A percentile compares a stretch with the other conserved stretches of the same genome.
phyloP scores from a whole-genome alignment of 2,113 vertebrate genomes.

The Microcebus griseorufus region DNA sequence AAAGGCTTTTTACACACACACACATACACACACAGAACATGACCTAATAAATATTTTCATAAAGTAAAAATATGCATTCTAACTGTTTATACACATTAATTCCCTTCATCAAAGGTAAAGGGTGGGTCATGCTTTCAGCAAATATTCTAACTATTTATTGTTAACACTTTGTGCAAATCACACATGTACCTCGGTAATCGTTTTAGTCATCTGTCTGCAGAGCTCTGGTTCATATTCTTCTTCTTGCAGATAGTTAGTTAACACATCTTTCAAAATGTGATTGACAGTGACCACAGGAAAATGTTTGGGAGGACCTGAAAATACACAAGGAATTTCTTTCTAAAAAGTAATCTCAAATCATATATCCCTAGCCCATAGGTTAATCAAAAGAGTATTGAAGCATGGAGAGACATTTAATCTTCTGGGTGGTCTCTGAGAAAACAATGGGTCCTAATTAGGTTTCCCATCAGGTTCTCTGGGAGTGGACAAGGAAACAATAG shows the following conservation, averaged over 20 bases:
- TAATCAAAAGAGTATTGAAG: background rate
- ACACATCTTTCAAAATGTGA: conserved; percentile 91
- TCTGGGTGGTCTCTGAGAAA: background rate
- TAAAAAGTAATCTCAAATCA: conserved; percentile 1
- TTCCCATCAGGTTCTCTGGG: background rate
- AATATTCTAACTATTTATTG: background rate
- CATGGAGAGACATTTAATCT: background rate
- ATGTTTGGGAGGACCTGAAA: conserved; percentile 84
- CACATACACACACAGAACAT: background rate
- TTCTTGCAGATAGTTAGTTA: conserved; percentile 88
- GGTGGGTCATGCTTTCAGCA: background rate
- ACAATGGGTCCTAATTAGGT: background rate
- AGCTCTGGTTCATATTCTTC: conserved; percentile 89
- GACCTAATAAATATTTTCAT: background rate
- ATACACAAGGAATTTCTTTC: conserved; percentile 13
- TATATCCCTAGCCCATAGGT: background rate
- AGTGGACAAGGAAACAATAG: background rate
- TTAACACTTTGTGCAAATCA: background rate
- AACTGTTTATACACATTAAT: background rate
- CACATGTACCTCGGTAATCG: conserved; percentile 89
- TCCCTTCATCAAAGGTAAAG: background rate
- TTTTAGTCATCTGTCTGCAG: conserved; percentile 91
- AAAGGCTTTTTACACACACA: background rate
- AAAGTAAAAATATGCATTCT: conserved; percentile 27
- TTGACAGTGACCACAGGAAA: conserved; percentile 87